phyloP scores from a whole-genome alignment of 2,888 invertebrate genomes.

The Thyatira batis region DNA sequence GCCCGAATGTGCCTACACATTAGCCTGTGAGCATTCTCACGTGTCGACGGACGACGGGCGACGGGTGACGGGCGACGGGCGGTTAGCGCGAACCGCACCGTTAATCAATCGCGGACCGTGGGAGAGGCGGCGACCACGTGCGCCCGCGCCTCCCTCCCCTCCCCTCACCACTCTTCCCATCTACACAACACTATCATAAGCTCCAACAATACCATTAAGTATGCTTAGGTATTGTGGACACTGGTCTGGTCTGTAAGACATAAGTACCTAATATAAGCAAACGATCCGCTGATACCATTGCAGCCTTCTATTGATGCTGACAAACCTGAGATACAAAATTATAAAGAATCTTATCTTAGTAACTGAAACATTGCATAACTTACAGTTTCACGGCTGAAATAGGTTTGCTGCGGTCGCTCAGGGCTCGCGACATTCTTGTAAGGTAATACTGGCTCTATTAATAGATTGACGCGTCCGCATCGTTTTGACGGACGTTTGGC shows the following conservation, averaged over 20 bases:
- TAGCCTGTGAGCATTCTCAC: slow-evolving; percentile 54
- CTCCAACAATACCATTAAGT: neutral
- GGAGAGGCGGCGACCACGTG: slow-evolving; percentile 52
- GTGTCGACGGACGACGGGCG: slow-evolving; percentile 39
- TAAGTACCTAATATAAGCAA: too few relatives aligned
- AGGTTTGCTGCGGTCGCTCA: neutral
- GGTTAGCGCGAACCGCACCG: slow-evolving; percentile 57
- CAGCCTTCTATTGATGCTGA: too few relatives aligned
- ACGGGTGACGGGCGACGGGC: slow-evolving; percentile 30
- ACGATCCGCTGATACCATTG: too few relatives aligned
- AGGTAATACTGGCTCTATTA: slow-evolving; percentile 32
- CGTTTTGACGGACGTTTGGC: slow-evolving; percentile 43
- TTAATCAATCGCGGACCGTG: slow-evolving; percentile 66
- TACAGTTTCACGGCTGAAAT: neutral
- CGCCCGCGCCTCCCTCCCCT: slow-evolving; percentile 14
- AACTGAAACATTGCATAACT: too few relatives aligned
- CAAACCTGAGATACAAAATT: too few relatives aligned
- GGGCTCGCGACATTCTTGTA: neutral
- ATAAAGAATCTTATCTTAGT: too few relatives aligned
- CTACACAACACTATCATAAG: neutral
- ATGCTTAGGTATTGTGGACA: neutral
- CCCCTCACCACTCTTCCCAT: neutral
- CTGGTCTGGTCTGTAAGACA: too few relatives aligned
- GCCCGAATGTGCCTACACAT: slow-evolving; percentile 52
- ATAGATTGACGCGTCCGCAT: slow-evolving; percentile 31